These are phyloP conservation scores for Sturnira hondurensis DNA, from an alignment of 2,113 vertebrate species.

Conservation along the genomic window DNA sequence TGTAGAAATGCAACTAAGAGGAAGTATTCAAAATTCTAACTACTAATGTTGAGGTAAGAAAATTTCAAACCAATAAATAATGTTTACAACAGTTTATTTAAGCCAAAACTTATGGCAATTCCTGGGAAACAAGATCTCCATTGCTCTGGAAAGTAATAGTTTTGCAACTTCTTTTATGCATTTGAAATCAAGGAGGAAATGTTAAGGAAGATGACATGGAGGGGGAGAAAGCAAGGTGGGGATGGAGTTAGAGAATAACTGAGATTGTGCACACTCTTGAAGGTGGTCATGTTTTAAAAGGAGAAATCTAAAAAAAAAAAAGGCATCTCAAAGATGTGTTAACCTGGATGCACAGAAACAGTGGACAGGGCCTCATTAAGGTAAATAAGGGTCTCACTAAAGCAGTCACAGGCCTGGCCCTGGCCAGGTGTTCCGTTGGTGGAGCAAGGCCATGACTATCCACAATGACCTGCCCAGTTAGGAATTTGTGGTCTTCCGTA, in stretches of 20 bases:
- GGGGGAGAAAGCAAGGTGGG: background rate
- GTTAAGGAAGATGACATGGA: background rate
- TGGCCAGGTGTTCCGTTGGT: background rate
- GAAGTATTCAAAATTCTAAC: background rate
- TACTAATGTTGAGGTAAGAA: background rate
- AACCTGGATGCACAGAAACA: background rate
- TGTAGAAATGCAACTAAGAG: background rate
- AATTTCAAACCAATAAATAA: background rate
- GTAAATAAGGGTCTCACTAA: background rate
- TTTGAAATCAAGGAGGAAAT: background rate
- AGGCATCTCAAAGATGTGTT: background rate
- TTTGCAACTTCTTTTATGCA: background rate
- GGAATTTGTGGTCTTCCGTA: background rate
- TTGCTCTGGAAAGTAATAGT: background rate
- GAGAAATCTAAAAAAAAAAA: background rate
- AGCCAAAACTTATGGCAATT: background rate
- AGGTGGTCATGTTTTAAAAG: background rate
- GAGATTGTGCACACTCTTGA: no score
- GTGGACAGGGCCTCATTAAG: background rate
- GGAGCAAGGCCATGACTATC: background rate
- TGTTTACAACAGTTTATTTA: background rate
- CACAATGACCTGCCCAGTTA: background rate
- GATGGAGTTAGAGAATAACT: background rate
- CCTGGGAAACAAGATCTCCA: background rate
- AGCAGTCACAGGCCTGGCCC: background rate